Percentiles rank a stretch among this genome's conserved stretches.
Conservation (phyloP, 2,888 invertebrate genomes). For the Alsophila aescularia region DNA sequence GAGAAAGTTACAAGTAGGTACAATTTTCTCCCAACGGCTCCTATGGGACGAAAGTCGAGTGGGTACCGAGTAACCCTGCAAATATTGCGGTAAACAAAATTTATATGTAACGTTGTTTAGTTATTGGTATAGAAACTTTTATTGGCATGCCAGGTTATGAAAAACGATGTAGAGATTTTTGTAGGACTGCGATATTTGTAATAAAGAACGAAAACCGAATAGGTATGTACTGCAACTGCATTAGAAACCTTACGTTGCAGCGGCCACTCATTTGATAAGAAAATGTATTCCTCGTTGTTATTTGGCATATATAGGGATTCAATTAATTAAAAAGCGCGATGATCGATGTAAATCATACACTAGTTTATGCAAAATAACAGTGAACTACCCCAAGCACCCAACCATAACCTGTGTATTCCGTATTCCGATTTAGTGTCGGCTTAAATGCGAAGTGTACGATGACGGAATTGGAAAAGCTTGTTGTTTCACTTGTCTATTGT, state of each 20-base stretch:
- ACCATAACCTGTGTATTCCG: background rate
- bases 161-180: background rate
- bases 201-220: constrained; percentile 9
- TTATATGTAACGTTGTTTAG: background rate
- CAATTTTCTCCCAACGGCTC: constrained; percentile 42
- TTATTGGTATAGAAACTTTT: background rate
- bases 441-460: too few relatives aligned
- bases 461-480: constrained; percentile 11
- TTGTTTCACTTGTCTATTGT: background rate
- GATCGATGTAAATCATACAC: constrained; percentile 40
- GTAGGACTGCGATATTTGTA: background rate
- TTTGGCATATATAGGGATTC: constrained; percentile 53
- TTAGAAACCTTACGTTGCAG: constrained; percentile 48
- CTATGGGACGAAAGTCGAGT: constrained; percentile 31
- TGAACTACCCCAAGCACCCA: background rate
- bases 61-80: constrained; percentile 23
- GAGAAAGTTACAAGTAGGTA: constrained; percentile 16
- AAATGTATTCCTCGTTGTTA: constrained; percentile 71
- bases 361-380: constrained; percentile 9
- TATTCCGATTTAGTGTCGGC: too few relatives aligned
- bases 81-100: constrained; percentile 3
- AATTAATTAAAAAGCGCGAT: constrained; percentile 63
- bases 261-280: constrained; percentile 65
- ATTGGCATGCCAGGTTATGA: background rate
- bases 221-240: constrained; percentile 16